phyloP scores from a whole-genome alignment of 2,113 vertebrate species.

The Catagonus wagneri region DNA sequence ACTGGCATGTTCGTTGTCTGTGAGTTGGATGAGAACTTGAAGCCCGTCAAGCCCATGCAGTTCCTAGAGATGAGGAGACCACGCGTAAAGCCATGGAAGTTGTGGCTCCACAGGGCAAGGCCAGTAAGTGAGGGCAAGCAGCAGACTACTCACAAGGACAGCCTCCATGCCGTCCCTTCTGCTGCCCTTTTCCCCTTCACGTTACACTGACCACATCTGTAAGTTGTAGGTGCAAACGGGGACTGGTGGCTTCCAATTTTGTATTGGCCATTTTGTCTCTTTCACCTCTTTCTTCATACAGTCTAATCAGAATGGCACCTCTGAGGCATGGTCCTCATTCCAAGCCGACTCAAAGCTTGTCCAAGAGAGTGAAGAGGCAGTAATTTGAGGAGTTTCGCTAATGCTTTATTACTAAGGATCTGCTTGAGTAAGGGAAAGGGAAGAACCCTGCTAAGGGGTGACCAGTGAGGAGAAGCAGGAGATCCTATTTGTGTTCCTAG shows the following conservation, averaged over 20 bases:
- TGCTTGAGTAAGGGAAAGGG: neutral
- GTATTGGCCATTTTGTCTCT: conserved; percentile 42
- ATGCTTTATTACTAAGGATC: conserved; percentile 41
- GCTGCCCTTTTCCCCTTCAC: conserved; percentile 68
- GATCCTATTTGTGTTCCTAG: neutral
- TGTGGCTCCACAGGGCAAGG: conserved; percentile 98
- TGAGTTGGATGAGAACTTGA: conserved; percentile 96
- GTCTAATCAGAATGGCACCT: conserved; percentile 37
- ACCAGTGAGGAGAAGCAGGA: neutral
- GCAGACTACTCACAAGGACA: neutral
- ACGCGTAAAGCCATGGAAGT: conserved; percentile 98
- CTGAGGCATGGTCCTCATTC: conserved; percentile 9
- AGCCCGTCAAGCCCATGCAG: conserved; percentile 96
- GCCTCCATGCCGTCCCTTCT: conserved; percentile 29
- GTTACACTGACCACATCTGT: conserved; percentile 77
- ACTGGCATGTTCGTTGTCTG: conserved; percentile 98
- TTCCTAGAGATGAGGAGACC: conserved; percentile 96
- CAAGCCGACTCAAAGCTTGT: neutral
- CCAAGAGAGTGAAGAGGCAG: neutral
- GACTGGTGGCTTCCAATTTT: conserved; percentile 51
- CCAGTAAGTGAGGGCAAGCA: conserved; percentile 90
- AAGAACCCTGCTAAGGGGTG: neutral
- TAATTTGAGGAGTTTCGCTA: neutral
- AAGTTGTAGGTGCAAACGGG: conserved; percentile 78
- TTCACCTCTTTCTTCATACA: conserved; percentile 59